Conservation (phyloP, 2,113 vertebrate genomes). For the Percopsis transmontana region DNA sequence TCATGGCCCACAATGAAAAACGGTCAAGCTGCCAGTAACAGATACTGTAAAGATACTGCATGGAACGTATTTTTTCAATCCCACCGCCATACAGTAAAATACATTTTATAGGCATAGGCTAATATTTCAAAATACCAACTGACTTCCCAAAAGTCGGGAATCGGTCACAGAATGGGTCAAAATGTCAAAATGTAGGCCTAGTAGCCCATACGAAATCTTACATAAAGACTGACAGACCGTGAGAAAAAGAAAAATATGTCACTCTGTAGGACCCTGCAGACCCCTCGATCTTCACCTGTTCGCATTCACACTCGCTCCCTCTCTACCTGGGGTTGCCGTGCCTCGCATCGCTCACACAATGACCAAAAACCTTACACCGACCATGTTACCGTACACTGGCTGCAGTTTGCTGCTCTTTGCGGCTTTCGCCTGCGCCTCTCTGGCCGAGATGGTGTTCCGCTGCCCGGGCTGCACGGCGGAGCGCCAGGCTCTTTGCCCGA, state of each 20-base stretch:
- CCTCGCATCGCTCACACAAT: conserved; percentile 45
- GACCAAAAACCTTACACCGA: conserved; percentile 42
- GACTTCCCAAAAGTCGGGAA: no score
- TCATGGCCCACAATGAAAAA: neutral
- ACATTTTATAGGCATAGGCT: no score
- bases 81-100: neutral
- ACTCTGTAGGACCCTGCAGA: conserved; percentile 77
- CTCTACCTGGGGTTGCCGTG: conserved; percentile 58
- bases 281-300: conserved; percentile 76
- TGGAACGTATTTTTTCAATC: neutral
- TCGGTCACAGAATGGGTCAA: no score
- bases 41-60: neutral
- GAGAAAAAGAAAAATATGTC: conserved; percentile 51
- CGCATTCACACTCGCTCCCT: conserved; percentile 54
- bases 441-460: conserved; percentile 87
- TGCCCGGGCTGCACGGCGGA: conserved; percentile 88
- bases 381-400: conserved; percentile 63
- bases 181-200: no score
- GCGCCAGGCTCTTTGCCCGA: conserved; percentile 80
- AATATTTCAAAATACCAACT: no score
- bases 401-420: conserved; percentile 69
- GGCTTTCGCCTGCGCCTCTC: conserved; percentile 60
- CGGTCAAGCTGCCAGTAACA: neutral
- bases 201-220: no score
- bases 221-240: no score